phyloP scores from a whole-genome alignment of 2,113 vertebrate species.

The Cricetomys ansorgei region DNA sequence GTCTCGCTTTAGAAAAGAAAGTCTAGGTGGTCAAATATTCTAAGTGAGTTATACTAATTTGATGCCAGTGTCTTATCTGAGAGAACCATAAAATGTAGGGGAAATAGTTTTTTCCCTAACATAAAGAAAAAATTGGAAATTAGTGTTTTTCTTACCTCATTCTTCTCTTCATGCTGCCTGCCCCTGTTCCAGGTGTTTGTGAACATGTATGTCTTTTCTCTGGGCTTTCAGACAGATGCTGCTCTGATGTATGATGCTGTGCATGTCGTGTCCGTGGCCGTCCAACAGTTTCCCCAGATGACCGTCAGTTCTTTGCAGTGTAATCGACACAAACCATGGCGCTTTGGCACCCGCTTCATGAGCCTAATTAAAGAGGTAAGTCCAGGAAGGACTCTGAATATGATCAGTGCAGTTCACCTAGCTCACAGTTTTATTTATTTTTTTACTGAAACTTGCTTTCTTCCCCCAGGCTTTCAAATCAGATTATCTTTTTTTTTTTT shows the following conservation, averaged over 20 bases:
- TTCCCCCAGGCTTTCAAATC: fast-evolving
- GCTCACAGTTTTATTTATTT: not conserved
- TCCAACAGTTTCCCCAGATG: constrained; percentile 99
- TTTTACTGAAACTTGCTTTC: not conserved
- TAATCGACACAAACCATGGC: constrained; percentile 98
- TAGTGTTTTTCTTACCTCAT: not conserved
- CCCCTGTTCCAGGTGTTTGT: not conserved
- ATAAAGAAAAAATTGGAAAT: not conserved
- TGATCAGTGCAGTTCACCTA: not conserved
- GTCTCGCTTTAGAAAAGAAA: not conserved
- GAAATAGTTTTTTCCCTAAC: not conserved
- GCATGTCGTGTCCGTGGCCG: constrained; percentile 97
- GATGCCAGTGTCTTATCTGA: not conserved
- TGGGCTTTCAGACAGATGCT: constrained; percentile 93
- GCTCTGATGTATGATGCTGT: constrained; percentile 99
- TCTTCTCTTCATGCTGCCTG: not conserved
- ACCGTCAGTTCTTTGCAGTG: constrained; percentile 99
- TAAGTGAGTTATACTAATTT: not conserved
- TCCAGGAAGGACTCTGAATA: not conserved
- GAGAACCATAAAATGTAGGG: fast-evolving
- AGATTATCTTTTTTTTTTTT: not conserved
- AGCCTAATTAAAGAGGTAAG: constrained; percentile 98
- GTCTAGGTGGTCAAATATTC: not conserved
- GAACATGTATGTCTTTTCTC: constrained; percentile 40
- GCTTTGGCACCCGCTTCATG: constrained; percentile 98